Percentiles rank a stretch among this genome's conserved stretches.
phyloP scores from a whole-genome alignment of 2,113 vertebrate species.

The Grammomys surdaster region DNA sequence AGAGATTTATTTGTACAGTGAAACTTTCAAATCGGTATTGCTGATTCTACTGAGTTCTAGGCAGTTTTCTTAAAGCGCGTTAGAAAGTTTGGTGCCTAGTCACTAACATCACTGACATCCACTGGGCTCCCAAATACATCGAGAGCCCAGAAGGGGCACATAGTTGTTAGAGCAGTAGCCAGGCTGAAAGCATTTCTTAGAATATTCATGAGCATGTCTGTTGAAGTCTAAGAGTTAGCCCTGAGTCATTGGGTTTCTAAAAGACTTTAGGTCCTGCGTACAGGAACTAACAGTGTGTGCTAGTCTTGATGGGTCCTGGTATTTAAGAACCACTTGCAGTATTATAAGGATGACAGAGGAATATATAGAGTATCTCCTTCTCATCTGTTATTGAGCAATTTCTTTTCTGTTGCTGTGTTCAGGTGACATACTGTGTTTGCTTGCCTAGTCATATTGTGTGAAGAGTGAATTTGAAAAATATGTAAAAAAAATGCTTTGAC shows the following conservation, averaged over 20 bases:
- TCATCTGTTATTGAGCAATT: not conserved
- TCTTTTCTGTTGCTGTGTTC: not conserved
- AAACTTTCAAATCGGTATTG: not conserved
- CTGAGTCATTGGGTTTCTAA: not conserved
- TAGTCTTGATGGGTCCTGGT: not conserved
- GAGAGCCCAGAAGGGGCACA: no score
- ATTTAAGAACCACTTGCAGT: not conserved
- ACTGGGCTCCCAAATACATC: not conserved
- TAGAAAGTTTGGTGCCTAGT: not conserved
- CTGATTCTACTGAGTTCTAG: not conserved
- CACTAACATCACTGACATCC: rapidly evolving
- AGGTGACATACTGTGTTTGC: not conserved
- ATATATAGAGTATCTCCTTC: rapidly evolving
- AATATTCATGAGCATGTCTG: not conserved
- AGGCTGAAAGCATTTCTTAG: not conserved
- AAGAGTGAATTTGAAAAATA: constrained; percentile 24
- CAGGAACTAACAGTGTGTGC: rapidly evolving
- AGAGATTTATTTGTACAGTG: not conserved
- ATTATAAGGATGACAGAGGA: not conserved
- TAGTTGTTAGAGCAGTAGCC: no score
- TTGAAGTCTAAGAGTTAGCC: not conserved
- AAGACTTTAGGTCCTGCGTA: not conserved
- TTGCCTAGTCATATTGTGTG: not conserved
- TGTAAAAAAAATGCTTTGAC: not conserved
- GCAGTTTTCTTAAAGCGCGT: not conserved